These are phyloP conservation scores for Lamellibrachia columna DNA, from an alignment of 2,888 invertebrate species.

Conservation along the genomic window DNA sequence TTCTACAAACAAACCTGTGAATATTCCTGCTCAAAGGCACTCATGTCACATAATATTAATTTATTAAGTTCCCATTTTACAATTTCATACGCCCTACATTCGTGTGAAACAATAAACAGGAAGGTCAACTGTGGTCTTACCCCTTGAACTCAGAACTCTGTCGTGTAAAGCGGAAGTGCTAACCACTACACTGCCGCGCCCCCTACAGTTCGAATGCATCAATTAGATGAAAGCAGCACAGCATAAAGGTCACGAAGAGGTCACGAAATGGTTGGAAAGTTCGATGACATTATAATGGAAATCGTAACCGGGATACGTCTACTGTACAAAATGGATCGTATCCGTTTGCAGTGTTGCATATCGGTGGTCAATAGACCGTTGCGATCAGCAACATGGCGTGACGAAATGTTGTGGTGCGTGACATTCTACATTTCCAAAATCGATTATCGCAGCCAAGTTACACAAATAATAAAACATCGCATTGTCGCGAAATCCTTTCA, in stretches of 20 bases:
- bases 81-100: too few species aligned
- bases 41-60: too few species aligned
- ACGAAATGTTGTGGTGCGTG: background rate
- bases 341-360: background rate
- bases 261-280: background rate
- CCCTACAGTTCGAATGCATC: background rate
- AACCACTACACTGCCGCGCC: too few species aligned
- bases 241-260: background rate
- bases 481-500: background rate
- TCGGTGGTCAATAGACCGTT: background rate
- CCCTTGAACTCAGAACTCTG: too few species aligned
- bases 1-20: too few species aligned
- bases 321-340: background rate
- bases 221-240: background rate
- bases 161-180: too few species aligned
- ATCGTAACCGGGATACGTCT: background rate
- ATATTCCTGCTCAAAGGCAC: too few species aligned
- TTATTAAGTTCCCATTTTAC: too few species aligned
- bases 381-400: background rate
- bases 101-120: too few species aligned
- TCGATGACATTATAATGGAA: background rate
- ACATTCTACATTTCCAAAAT: background rate
- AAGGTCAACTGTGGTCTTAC: too few species aligned
- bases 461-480: background rate
- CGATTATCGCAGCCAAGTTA: slow-evolving; percentile 1